Conservation (phyloP, 1,140 invertebrate species). For the Pseudoatta argentina region DNA sequence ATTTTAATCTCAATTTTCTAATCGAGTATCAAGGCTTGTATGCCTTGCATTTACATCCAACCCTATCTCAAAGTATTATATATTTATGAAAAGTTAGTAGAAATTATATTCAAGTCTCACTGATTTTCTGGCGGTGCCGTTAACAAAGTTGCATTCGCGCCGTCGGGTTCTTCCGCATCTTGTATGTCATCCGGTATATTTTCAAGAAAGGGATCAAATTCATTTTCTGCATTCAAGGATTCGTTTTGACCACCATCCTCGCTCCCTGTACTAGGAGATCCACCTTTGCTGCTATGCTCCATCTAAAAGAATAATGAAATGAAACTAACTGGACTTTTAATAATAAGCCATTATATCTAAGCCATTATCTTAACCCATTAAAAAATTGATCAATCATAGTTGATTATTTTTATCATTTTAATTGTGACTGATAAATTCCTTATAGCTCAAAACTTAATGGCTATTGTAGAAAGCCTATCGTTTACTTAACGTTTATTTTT, state of each 20-base stretch:
- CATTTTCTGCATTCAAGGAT: conserved; percentile 87
- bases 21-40: not conserved
- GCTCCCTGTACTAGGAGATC: conserved; percentile 93
- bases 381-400: too few species aligned
- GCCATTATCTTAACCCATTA: too few species aligned
- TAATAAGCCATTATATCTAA: too few species aligned
- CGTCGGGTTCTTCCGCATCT: conserved; percentile 91
- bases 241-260: conserved; percentile 92
- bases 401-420: too few species aligned
- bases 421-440: too few species aligned
- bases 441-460: too few species aligned
- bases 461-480: not conserved
- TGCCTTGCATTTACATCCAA: not conserved
- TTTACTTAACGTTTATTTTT: not conserved
- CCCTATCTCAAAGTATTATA: not conserved
- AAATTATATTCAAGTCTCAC: conserved; percentile 81
- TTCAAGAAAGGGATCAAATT: conserved; percentile 91
- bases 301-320: conserved; percentile 70
- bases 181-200: conserved; percentile 85
- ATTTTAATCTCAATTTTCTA: conserved; percentile 33
- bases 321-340: not conserved
- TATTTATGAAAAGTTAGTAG: conserved; percentile 5
- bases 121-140: conserved; percentile 88
- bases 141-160: conserved; percentile 88
- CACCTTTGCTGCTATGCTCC: conserved; percentile 88